Conservation (phyloP, 2,113 vertebrate species). For the Sylvia atricapilla region DNA sequence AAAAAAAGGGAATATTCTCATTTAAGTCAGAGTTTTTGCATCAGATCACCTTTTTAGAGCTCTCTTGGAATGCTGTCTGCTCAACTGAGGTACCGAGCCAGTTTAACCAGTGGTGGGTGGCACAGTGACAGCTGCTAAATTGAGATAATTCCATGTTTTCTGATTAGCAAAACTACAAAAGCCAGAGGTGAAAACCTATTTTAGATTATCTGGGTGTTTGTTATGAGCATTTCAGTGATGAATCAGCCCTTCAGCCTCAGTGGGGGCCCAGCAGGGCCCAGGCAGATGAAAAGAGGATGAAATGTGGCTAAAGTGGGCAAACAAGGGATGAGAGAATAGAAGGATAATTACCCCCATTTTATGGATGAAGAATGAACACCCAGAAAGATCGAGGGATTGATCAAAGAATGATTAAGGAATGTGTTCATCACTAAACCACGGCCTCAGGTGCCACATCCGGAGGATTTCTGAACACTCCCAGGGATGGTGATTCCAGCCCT, state of each 20-base stretch:
- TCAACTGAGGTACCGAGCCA: background rate
- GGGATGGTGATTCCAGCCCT: background rate
- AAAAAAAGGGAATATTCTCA: background rate
- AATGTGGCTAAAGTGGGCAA: background rate
- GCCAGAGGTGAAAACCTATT: background rate
- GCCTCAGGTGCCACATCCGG: background rate
- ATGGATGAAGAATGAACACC: background rate
- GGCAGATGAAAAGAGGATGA: background rate
- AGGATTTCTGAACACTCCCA: background rate
- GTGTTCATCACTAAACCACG: fast-evolving
- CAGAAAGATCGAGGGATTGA: background rate
- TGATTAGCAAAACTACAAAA: background rate
- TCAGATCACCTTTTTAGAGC: background rate
- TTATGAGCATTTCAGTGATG: fast-evolving
- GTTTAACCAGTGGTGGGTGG: background rate
- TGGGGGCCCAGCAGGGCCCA: background rate
- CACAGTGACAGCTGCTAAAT: background rate
- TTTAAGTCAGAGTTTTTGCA: background rate
- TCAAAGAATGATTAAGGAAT: background rate
- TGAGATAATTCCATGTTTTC: background rate
- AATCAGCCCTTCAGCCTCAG: background rate
- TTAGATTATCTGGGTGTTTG: fast-evolving
- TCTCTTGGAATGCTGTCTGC: background rate
- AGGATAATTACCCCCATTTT: background rate
- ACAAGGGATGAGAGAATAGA: background rate